These are phyloP conservation scores for Catharus minimus DNA, from an alignment of 2,113 vertebrate genomes.

Conservation along the genomic window DNA sequence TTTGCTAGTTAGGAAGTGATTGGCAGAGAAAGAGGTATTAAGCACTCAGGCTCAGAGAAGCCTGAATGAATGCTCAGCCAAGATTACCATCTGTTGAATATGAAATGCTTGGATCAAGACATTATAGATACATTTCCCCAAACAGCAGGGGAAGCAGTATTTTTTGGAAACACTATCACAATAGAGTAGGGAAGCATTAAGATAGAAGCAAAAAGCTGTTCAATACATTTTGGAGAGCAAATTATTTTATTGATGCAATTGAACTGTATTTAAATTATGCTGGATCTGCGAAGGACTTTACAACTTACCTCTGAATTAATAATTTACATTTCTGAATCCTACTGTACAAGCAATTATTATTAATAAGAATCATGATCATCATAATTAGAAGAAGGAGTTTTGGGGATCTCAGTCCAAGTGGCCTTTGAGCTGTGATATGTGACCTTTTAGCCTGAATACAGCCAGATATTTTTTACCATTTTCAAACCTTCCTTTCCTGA, in stretches of 20 bases:
- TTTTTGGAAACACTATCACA: slow-evolving; percentile 73
- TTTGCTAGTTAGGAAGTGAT: slow-evolving; percentile 64
- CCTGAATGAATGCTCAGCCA: slow-evolving; percentile 60
- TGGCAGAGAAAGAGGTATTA: slow-evolving; percentile 71
- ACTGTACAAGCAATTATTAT: background rate
- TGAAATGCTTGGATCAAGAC: slow-evolving; percentile 76
- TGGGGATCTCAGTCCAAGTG: background rate
- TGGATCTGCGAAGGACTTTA: background rate
- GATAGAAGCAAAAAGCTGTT: slow-evolving; percentile 50
- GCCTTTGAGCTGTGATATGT: background rate
- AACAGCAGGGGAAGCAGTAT: slow-evolving; percentile 70
- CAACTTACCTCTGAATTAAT: background rate
- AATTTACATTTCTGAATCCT: background rate
- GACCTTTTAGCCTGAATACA: background rate
- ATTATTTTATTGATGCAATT: slow-evolving; percentile 38
- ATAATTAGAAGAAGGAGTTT: background rate
- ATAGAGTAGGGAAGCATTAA: slow-evolving; percentile 52
- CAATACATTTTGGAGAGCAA: slow-evolving; percentile 36
- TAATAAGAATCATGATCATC: background rate
- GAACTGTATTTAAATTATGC: slow-evolving; percentile 47
- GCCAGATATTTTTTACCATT: background rate
- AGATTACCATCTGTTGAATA: slow-evolving; percentile 79
- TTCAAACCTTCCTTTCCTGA: background rate
- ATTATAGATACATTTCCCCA: slow-evolving; percentile 73
- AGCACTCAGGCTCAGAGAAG: slow-evolving; percentile 63